Evolutionary conservation across 1,140 invertebrate genomes (phyloP).

Genomic region (Zaprionus africanus): DNA sequence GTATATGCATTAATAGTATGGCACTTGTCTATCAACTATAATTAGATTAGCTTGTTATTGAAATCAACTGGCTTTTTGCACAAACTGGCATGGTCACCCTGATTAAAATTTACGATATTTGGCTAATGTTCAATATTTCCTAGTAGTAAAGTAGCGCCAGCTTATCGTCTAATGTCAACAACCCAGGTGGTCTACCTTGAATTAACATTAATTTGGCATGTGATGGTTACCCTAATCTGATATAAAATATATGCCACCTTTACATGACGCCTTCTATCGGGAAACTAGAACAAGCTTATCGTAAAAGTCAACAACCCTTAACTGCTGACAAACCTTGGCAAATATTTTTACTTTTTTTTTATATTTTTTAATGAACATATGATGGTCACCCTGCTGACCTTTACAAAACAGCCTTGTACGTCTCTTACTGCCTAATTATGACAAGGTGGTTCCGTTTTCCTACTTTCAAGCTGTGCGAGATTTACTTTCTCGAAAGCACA

Average conservation of each 20-base stretch:
- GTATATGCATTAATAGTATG: neutral
- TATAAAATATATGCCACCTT: neutral
- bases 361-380: conserved; percentile 28
- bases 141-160: neutral
- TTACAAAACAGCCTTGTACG: conserved; percentile 43
- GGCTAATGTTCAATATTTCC: neutral
- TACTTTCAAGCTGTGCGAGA: neutral
- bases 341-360: conserved; percentile 43
- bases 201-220: neutral
- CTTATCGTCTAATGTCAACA: neutral
- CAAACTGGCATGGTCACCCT: neutral
- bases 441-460: conserved; percentile 54
- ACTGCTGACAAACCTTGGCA: conserved; percentile 17
- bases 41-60: neutral
- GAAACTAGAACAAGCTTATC: neutral
- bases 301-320: conserved; percentile 49
- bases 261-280: neutral
- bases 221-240: neutral
- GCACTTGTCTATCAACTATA: conserved; percentile 1
- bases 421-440: conserved; percentile 24
- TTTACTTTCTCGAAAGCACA: neutral
- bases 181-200: neutral
- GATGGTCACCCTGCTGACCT: conserved; percentile 55
- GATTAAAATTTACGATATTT: neutral
- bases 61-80: neutral